Evolutionary conservation across 1,140 invertebrate species (phyloP), one percentile per base, ranked within the genome.

Genomic region (Diachasma alloeum): DNA sequence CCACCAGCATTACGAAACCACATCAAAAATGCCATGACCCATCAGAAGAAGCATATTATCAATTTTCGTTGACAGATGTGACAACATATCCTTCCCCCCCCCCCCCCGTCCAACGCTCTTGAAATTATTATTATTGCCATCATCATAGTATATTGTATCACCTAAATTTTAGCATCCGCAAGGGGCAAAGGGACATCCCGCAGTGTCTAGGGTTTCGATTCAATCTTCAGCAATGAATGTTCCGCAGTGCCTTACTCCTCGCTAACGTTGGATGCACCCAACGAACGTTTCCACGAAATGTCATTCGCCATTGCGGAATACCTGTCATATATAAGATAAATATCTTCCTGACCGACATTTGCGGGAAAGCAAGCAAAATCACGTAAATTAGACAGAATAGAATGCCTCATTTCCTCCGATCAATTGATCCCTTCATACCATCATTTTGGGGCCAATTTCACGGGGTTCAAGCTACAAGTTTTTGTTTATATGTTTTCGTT

Each of bases 281-380:
- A 63, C 56, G 72, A 74, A 53, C 67, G 76, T 70, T 77, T 73
- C 66, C 59, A 72, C 72, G 46, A 24, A 68, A 22, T 42, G 44
- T 56, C 71, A 19, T 31, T 46, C 8, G 59, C 75, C 75, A 56
- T 72, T 70, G 24, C 19, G 17, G 19, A 53, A 17, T 71, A 78
- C 77, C 77, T 78, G 77, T 78, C 77, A 46, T 70, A 19, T 26
- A 53, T 75, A 68, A 39, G 15, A 53, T 75, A 68, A 39, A n/a
- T 68, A 68, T 68, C 15, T 15, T n/a, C 56, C 31, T 74, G 37
- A 75, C 42, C 69, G 68, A 48, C 48, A 75, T 78, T 75, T 78
- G 42, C 53, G 53, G 53, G 42, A 19, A 71, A 48, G 17, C 17
- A 67, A 46, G 19, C 42, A 36, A 39, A 68, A 44, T 48, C 37